Base-by-base conservation (phyloP, 2,888 invertebrate genomes). In the Chalcis sispes region DNA sequence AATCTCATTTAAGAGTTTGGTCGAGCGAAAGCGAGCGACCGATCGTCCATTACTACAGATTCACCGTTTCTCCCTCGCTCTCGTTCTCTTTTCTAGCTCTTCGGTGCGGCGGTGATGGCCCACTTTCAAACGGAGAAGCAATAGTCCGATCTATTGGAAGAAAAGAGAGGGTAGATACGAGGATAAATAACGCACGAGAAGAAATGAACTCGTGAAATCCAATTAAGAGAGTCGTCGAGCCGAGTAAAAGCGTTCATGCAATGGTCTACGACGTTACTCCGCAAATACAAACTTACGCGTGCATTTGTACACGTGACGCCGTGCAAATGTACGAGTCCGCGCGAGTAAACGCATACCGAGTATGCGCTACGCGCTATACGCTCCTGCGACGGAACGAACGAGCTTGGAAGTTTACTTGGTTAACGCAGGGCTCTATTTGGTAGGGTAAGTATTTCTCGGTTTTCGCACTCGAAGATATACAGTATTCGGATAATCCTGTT, bases 181-280 rank as follows among this genome's bases (percentile, higher is more conserved):
- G n/a, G 10, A 4, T 25, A 50, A 29, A 8, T 15, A 23, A n/a
- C 32, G 27, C 20, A 8, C 42, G n/a, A n/a, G n/a, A 56, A 69
- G 75, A 70, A 74, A 74, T 54, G 67, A 54, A 74, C 67, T 67
- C 74, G 64, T 29, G 69, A 64, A 70, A 75, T 75, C 75, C 70
- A 75, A 75, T 75, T 75, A 75, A 75, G 64, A 18, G 20, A 64
- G 54, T 36, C 62, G 50, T 52, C 61, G 67, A 40, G 42, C 29
- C 73, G 61, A 61, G 42, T 52, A 4, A 42, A 64, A 48, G 40
- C 65, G 42, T 40, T 36, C 50, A 32, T 27, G 36, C 27, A 18
- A 23, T 23, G 42, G 36, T 25, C 7, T 50, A 29, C 10, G 23
- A 8, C 7, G 42, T 18, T 40, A 58, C 42, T 56, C 23, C 54